A percentile compares a stretch with the other conserved stretches of the same genome.
These are phyloP conservation scores for Clarias laeviceps DNA, from an alignment of 2,797 vertebrate species.

Conservation along the genomic window DNA sequence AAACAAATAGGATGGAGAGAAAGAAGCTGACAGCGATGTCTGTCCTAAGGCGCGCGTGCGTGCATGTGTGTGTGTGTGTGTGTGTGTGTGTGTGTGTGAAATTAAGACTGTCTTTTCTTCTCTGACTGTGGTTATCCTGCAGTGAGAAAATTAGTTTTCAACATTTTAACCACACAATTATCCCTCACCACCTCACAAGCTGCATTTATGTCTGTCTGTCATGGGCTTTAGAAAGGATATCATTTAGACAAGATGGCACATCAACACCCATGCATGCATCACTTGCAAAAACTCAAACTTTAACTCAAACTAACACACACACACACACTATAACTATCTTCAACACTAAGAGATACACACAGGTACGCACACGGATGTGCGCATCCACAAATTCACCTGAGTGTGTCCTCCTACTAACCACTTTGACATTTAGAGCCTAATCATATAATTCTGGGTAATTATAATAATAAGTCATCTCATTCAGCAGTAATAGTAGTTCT, in stretches of 20 bases:
- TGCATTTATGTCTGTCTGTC: conserved; percentile 54
- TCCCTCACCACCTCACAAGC: conserved; percentile 55
- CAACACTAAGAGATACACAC: conserved; percentile 4
- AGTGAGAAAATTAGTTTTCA: conserved; percentile 55
- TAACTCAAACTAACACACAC: conserved; percentile 11
- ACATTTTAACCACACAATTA: conserved; percentile 57
- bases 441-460: conserved; percentile 61
- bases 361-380: conserved; percentile 8
- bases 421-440: conserved; percentile 53
- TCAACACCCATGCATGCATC: conserved; percentile 38
- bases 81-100: conserved; percentile 40
- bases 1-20: conserved; percentile 47
- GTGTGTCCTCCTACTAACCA: conserved; percentile 43
- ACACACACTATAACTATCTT: conserved; percentile 11
- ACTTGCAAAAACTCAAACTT: conserved; percentile 22
- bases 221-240: conserved; percentile 47
- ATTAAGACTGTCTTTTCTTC: conserved; percentile 48
- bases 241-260: conserved; percentile 35
- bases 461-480: conserved; percentile 56
- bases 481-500: conserved; percentile 57
- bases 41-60: conserved; percentile 37
- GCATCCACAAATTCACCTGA: conserved; percentile 47
- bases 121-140: conserved; percentile 45
- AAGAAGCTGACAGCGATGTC: conserved; percentile 44
- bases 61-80: background rate